Conservation (phyloP, 2,113 vertebrate species). For the Ageneiosus marmoratus region DNA sequence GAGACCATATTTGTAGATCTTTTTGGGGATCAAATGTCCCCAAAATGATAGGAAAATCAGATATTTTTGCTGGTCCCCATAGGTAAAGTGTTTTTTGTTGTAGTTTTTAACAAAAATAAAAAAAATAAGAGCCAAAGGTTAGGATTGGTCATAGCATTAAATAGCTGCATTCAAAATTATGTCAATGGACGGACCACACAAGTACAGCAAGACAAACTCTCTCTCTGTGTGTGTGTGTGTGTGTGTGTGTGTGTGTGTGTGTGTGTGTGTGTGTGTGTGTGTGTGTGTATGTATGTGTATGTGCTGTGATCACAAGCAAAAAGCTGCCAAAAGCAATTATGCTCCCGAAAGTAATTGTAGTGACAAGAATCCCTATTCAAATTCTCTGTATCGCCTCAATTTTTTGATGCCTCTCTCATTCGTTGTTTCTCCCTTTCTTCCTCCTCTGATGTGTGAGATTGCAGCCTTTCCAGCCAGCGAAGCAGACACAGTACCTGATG, state of each 20-base stretch:
- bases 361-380: constrained; percentile 44
- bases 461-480: constrained; percentile 44
- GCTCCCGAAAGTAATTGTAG: constrained; percentile 43
- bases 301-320: constrained; percentile 30
- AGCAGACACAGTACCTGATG: constrained; percentile 45
- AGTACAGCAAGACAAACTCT: too few relatives aligned
- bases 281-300: background rate
- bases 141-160: too few relatives aligned
- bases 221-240: background rate
- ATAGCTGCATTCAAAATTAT: too few relatives aligned
- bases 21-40: too few relatives aligned
- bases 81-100: too few relatives aligned
- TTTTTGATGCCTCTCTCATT: background rate
- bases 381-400: constrained; percentile 26
- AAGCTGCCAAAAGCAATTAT: constrained; percentile 51
- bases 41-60: too few relatives aligned
- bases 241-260: background rate
- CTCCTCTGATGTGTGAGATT: constrained; percentile 51
- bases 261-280: background rate
- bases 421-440: constrained; percentile 31
- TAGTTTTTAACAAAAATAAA: too few relatives aligned
- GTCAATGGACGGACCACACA: too few relatives aligned
- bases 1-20: background rate
- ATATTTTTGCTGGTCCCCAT: background rate
- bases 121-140: too few relatives aligned